Base-by-base conservation (phyloP, 2,113 vertebrate genomes). In the Bubo blakistoni region DNA sequence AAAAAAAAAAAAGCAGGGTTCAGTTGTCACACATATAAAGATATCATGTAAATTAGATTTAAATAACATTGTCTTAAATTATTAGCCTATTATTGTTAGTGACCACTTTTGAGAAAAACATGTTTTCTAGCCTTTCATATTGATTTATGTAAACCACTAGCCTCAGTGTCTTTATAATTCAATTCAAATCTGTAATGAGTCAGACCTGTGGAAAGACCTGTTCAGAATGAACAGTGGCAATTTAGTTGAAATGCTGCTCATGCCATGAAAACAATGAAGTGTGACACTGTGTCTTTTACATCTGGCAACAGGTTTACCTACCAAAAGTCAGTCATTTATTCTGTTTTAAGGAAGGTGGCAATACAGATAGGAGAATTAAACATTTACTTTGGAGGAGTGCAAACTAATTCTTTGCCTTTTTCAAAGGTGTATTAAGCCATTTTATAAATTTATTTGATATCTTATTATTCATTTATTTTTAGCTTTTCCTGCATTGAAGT, bases 201-300 rank as follows among this genome's bases (percentile, higher is more conserved):
- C 69, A 96, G 70, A 95, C 38, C 58, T 88, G 65, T 86, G 52
- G 86, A 88, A 94, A 82, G n/a, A 46, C 19, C 86, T 92, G 65
- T 30, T 69, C 65, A 51, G 55, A 96, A 94, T 58, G 81, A 90
- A 59, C 76, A 83, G 32, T 92, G 74, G 93, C 91, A 97, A 70
- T 44, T 78, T 92, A 49, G 76, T 74, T 81, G 70, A 96, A 95
- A 96, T 92, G 83, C 44, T 91, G 88, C 76, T 96, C 54, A 81
- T 95, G 67, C 30, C 87, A 79, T 92, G 77, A 83, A 95, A 97
- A 96, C 70, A 94, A 92, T 88, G 81, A 93, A 82, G 72, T 46
- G 18, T 81, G 70, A 94, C 79, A 77, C 80, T 97, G 95, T 83
- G 47, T 88, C 78, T 95, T 93, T 94, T 86, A 88, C 88, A 69